Base-by-base conservation (phyloP, 2,888 invertebrate species). In the Chymomyza procnemis region DNA sequence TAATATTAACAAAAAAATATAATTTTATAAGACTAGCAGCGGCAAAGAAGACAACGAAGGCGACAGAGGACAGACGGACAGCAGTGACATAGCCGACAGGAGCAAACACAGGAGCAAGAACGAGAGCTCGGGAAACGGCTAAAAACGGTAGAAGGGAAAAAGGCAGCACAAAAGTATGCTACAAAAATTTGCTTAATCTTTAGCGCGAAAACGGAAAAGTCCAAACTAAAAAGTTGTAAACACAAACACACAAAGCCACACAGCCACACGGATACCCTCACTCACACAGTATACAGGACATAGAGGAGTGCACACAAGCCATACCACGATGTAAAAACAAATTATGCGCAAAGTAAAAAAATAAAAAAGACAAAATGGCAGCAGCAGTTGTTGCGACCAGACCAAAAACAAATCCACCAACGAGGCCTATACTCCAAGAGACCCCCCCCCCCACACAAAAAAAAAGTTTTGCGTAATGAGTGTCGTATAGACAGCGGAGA, bases 161-260 rank as follows among this genome's bases (percentile, higher is more conserved):
- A 52, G 30, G 19, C 75, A 52, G 77, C 68, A 70, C 64, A 60
- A 64, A 76, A 80, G 75, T 67, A 64, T 66, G 73, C 78, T 60
- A 68, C 69, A 71, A 72, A 84, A 84, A 77, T 80, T 84, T 81
- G 77, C 78, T 79, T 86, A 84, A 81, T 83, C 83, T 85, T 57
- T 69, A 41, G 65, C 68, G 60, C 58, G 41, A 61, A 67, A 73
- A 69, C 70, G 66, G 67, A 59, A 12, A 47, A 59, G n/a, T n/a
- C 60, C 72, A 75, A 84, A 86, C 81, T 82, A 84, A 86, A 84
- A 82, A 86, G 82, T 84, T 84, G 66, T 81, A 82, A 84, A 80
- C 85, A 70, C 34, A 70, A 73, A 61, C 69, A 67, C 61, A 67
- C 65, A 69, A 21, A 56, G 57, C 64, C 56, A 61, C 54, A 26